Evolutionary conservation across 1,140 invertebrate genomes (phyloP).

Genomic region (Hirudo medicinalis): DNA sequence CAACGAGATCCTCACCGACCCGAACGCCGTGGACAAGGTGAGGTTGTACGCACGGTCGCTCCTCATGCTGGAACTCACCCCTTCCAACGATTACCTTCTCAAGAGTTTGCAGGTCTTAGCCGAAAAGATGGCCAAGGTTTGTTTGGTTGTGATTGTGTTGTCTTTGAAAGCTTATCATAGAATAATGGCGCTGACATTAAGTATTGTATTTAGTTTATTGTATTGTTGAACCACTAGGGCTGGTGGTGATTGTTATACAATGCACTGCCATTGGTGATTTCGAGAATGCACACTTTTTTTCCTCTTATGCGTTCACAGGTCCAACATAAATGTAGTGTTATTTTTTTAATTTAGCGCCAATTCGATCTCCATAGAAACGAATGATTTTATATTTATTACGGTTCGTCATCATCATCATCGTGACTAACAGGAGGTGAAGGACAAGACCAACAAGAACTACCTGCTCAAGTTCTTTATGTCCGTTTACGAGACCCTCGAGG

Average conservation of each 20-base stretch:
- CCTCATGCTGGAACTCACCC: slow-evolving; percentile 30
- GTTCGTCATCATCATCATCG: slow-evolving; percentile 9
- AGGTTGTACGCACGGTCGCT: slow-evolving; percentile 31
- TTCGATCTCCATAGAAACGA: neutral
- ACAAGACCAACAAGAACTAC: slow-evolving; percentile 29
- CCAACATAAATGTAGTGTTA: neutral
- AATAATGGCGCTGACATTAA: no score
- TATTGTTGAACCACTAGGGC: no score
- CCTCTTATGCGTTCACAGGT: neutral
- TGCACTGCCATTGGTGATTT: neutral
- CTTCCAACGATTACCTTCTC: slow-evolving; percentile 28
- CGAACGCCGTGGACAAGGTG: slow-evolving; percentile 30
- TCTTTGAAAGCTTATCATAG: no score
- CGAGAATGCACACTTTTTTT: neutral
- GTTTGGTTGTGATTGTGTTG: no score
- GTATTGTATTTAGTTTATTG: no score
- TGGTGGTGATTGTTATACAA: no score
- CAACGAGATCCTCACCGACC: slow-evolving; percentile 36
- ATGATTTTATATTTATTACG: neutral
- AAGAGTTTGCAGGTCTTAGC: slow-evolving; percentile 31
- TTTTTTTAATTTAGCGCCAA: no score
- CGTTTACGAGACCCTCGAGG: no score
- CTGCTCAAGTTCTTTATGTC: slow-evolving; percentile 29
- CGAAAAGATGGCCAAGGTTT: slow-evolving; percentile 32
- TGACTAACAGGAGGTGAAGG: slow-evolving; percentile 31